Base-by-base conservation (phyloP, 2,113 vertebrate genomes). In the Melanerpes formicivorus region DNA sequence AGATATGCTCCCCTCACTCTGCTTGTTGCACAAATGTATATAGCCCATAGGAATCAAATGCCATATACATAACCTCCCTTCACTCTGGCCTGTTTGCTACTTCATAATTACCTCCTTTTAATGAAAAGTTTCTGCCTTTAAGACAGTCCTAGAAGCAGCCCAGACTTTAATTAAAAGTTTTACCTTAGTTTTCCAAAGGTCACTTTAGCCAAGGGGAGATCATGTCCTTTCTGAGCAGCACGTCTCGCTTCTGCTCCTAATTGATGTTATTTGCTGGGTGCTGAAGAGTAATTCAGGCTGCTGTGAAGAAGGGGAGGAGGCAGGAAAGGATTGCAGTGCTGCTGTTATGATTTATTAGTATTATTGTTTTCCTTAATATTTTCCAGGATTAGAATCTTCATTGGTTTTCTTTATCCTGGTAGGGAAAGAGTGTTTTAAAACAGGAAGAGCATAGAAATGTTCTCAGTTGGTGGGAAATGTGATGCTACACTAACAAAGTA, bases 201-300 rank as follows among this genome's bases (percentile, higher is more conserved):
- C 95, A 97, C 88, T 95, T 94, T 97, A 97, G 93, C 94, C 93
- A 96, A 93, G 86, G 96, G 94, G 93, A 97, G 91, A 96, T 91
- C 92, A 92, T 92, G 92, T 97, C 96, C 84, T 91, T 96, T 79
- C 91, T 89, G 86, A 97, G 95, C 56, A 94, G 88, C 92, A 84
- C 87, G 94, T 90, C 95, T 87, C 90, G 78, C 50, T 95, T 95
- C 96, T 65, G 62, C 65, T 96, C 82, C 80, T 97, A 97, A 97
- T 96, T 98, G 97, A 97, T 95, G 93, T 97, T 98, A 97, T 98
- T 97, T 97, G 85, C 95, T 96, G 86, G 72, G 72, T 95, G 71
- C 93, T 96, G 96, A 88, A 96, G 96, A 97, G 92, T 95, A 93
- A 96, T 97, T 94, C 90, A 60, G 96, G 74, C 50, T 82, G 75